Base-by-base conservation (phyloP, 2,888 invertebrate species). In the Steinernema carpocapsae region DNA sequence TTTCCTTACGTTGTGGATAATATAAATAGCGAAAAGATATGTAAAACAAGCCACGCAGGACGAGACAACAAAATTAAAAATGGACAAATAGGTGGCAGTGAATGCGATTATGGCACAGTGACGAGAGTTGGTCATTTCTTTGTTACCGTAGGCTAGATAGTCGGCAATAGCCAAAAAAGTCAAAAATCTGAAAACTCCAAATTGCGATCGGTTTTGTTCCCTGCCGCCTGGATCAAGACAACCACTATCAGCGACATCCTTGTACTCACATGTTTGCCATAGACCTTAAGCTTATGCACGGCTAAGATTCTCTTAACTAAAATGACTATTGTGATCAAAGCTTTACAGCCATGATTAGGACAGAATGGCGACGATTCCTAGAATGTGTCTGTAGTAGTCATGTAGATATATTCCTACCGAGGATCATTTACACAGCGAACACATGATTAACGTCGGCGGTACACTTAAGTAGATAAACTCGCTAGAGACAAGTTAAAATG, bases 81-180 rank as follows among this genome's bases (percentile, higher is more conserved):
- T 84, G 26, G 81, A 78, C 72, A 79, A 84, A 77, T 78, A 79
- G 26, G 72, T 72, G 22, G 77, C 76, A n/a, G 83, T 83, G n/a
- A 81, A 82, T 4, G 79, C 77, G 19, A 82, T 83, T 72, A 83
- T 83, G n/a, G 83, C 82, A 51, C 83, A 83, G 71, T 82, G 82
- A 26, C 78, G 77, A 12, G 78, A 78, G 10, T 75, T 74, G 7
- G 78, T 74, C 22, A 78, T 72, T 48, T 76, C 48, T 0, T 22
- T 1, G 70, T 45, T 56, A 24, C 52, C 43, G 24, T 43, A 72
- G 32, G 80, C 81, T 0, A 79, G 79, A 14, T 77, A 22, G 17
- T 76, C 82, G 12, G 78, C 82, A 1, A 77, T 75, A 0, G 59
- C 0, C 0, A 82, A 29, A 0, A 80, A 79, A 14, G 75, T 19